Base-by-base conservation (phyloP, 2,888 invertebrate genomes). In the Nymphalis urticae region DNA sequence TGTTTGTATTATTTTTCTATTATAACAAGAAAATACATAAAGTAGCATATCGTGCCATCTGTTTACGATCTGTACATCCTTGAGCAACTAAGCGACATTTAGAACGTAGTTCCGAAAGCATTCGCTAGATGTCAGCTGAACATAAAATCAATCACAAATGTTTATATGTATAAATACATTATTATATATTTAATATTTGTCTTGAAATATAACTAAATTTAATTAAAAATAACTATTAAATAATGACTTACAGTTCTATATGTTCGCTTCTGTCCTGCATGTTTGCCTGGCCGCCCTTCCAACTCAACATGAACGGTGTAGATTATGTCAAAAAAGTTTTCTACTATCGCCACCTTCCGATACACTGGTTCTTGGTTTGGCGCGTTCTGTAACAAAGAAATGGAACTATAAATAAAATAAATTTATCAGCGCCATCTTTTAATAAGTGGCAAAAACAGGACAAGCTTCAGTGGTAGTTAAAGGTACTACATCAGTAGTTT, bases 301-400 rank as follows among this genome's bases (percentile, higher is more conserved):
- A 97, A 94, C 83, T 98, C 98, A 66, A 98, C 98, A 86, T 98
- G 98, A 19, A 98, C 97, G 63, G 96, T 97, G 91, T 98, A 98
- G 82, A 98, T 98, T 75, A 98, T 98, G 85, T 98, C 97, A 86
- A 98, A 98, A 93, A 98, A 98, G 84, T 98, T 97, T 91, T 98
- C 98, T n/a, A 98, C 98, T 50, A 98, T 96, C 0, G 98, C 98
- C 60, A 98, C 98, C 85, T 97, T 96, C 82, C 98, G 96, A 89
- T 96, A 98, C 19, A 96, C 95, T 65, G 96, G 95, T 69, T 96
- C 95, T 73, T 95, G 95, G 78, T 89, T 94, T 58, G 93, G 87
- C 9, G 95, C 94, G 80, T 95, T 95, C 96, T 96, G 94, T 50
- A 94, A 95, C 85, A 87, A 90, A 74, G 79, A 82, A 81, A 73